phyloP scores from a whole-genome alignment of 2,797 vertebrate species.

The Phrynocephalus guinanensis region DNA sequence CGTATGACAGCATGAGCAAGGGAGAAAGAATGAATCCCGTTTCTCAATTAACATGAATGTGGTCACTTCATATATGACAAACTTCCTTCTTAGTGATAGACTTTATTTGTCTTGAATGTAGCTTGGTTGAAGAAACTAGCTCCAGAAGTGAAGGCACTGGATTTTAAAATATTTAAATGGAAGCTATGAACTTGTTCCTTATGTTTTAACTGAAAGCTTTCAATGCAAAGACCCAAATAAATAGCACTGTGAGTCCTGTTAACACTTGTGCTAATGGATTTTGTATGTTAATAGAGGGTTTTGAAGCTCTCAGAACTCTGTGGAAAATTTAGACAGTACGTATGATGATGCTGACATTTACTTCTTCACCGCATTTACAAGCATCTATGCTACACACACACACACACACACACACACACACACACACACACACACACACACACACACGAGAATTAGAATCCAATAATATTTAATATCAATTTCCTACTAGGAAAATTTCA shows the following conservation, averaged over 20 bases:
- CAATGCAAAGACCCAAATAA: neutral
- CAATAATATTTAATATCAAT: slow-evolving; percentile 58
- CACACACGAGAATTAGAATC: slow-evolving; percentile 46
- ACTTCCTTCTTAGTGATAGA: slow-evolving; percentile 56
- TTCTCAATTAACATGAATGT: slow-evolving; percentile 54
- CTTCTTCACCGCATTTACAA: slow-evolving; percentile 42
- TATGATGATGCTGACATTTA: slow-evolving; percentile 24
- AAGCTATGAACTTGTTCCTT: slow-evolving; percentile 59
- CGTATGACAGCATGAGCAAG: slow-evolving; percentile 39
- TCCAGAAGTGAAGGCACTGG: slow-evolving; percentile 54
- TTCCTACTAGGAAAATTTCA: slow-evolving; percentile 46
- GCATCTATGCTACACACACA: slow-evolving; percentile 25
- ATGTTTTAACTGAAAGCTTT: slow-evolving; percentile 58
- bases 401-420: neutral
- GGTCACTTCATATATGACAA: slow-evolving; percentile 46
- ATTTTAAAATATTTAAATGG: slow-evolving; percentile 40
- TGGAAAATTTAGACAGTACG: slow-evolving; percentile 24
- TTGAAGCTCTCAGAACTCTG: slow-evolving; percentile 39
- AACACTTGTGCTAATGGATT: slow-evolving; percentile 20
- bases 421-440: neutral
- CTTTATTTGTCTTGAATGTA: slow-evolving; percentile 40
- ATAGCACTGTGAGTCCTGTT: slow-evolving; percentile 41
- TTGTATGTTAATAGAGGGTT: slow-evolving; percentile 22
- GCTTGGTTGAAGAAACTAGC: slow-evolving; percentile 61
- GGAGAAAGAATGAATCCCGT: slow-evolving; percentile 43